Percentiles rank a stretch among this genome's conserved stretches.
Evolutionary conservation across 1,140 invertebrate species (phyloP).

Genomic region (Aleiodes sp.): DNA sequence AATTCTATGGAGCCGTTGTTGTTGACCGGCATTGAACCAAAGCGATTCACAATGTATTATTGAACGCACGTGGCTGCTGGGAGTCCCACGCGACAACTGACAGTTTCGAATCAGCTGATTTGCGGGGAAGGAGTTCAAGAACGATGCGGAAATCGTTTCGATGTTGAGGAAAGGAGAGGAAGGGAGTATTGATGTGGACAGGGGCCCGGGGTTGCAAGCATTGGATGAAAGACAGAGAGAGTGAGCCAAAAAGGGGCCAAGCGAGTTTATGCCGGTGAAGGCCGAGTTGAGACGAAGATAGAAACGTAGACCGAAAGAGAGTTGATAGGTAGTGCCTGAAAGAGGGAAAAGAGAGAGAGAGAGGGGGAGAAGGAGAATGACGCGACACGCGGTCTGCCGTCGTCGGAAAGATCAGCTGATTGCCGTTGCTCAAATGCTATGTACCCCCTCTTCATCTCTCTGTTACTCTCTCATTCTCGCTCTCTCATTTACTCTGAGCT

Average conservation of each 20-base stretch:
- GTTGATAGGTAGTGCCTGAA: conserved; percentile 16
- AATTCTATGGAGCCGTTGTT: not conserved
- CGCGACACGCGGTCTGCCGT: conserved; percentile 35
- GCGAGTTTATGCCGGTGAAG: conserved; percentile 22
- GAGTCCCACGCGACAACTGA: conserved; percentile 51
- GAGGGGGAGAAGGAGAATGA: conserved; percentile 22
- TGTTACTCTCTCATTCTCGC: not conserved
- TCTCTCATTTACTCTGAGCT: not conserved
- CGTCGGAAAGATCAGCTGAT: conserved; percentile 32
- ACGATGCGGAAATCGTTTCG: conserved; percentile 17
- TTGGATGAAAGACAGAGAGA: conserved; percentile 32
- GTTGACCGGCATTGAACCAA: not conserved
- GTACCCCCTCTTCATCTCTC: conserved; percentile 24
- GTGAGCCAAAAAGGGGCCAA: conserved; percentile 1
- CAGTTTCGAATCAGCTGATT: conserved; percentile 59
- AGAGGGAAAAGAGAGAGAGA: conserved; percentile 5
- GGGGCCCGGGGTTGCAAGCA: conserved; percentile 31
- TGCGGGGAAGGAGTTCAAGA: conserved; percentile 8
- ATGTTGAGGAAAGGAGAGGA: conserved; percentile 1
- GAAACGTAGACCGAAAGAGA: conserved; percentile 34
- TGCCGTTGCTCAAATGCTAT: conserved; percentile 1
- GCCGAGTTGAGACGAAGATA: conserved; percentile 14
- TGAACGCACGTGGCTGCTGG: conserved; percentile 21
- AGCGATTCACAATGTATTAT: not conserved
- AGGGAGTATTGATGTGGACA: too few species aligned